Evolutionary conservation across 2,888 invertebrate genomes (phyloP).

Genomic region (Ophion slaviceki): DNA sequence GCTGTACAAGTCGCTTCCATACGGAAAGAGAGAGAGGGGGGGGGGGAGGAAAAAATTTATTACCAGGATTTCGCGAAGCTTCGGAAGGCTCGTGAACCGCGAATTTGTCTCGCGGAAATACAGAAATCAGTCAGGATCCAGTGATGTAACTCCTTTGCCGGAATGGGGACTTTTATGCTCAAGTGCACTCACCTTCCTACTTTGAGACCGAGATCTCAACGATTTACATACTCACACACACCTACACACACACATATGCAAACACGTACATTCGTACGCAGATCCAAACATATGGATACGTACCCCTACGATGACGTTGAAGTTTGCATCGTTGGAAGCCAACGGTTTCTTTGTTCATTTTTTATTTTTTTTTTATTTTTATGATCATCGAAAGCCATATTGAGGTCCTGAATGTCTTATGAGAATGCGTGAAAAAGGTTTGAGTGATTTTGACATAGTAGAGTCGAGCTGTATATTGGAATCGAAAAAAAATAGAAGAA

Average conservation of each 20-base stretch:
- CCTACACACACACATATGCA: neutral
- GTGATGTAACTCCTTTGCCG: conserved; percentile 2
- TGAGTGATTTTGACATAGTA: too few relatives aligned
- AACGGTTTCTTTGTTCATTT: too few relatives aligned
- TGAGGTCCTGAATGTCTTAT: too few relatives aligned
- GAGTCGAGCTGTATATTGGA: too few relatives aligned
- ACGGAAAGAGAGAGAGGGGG: neutral
- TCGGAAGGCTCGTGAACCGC: conserved; percentile 50
- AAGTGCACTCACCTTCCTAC: conserved; percentile 22
- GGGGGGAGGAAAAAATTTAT: conserved; percentile 14
- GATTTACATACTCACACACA: neutral
- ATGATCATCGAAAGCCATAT: too few relatives aligned
- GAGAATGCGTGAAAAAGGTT: too few relatives aligned
- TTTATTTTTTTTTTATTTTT: too few relatives aligned
- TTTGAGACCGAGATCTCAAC: conserved; percentile 36
- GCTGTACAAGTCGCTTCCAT: neutral
- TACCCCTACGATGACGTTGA: neutral
- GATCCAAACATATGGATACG: neutral
- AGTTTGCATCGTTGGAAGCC: too few relatives aligned
- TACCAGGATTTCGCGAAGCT: conserved; percentile 52
- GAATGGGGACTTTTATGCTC: conserved; percentile 40
- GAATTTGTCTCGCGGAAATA: conserved; percentile 62
- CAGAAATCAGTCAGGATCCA: conserved; percentile 61
- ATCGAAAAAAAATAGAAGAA: too few relatives aligned
- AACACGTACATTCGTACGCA: neutral